Percentiles rank a stretch among this genome's conserved stretches.
Conservation (phyloP, 2,113 vertebrate genomes). For the Ovis aries region ARS-UI_Ramb_v3.0 NC_056056.1:127731501-127732000, state of each 20-base stretch:
- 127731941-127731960: background rate
- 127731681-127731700: background rate
- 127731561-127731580: too few species aligned
- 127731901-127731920: too few species aligned
- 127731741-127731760: background rate
- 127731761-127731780: background rate
- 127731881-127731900: background rate
- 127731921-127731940: background rate
- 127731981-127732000: background rate
- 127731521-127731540: too few species aligned
- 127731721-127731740: too few species aligned
- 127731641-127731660: too few species aligned
- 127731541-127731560: too few species aligned
- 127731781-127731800: background rate
- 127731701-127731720: too few species aligned
- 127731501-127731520: too few species aligned
- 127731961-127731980: background rate
- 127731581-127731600: too few species aligned
- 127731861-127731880: background rate
- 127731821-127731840: background rate
- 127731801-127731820: accelerated
- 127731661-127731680: too few species aligned
- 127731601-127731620: too few species aligned
- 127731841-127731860: background rate
- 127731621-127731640: too few species aligned